Evolutionary conservation across 2,113 vertebrate species (phyloP).

Genomic region (Corythoichthys haematopterus): DNA sequence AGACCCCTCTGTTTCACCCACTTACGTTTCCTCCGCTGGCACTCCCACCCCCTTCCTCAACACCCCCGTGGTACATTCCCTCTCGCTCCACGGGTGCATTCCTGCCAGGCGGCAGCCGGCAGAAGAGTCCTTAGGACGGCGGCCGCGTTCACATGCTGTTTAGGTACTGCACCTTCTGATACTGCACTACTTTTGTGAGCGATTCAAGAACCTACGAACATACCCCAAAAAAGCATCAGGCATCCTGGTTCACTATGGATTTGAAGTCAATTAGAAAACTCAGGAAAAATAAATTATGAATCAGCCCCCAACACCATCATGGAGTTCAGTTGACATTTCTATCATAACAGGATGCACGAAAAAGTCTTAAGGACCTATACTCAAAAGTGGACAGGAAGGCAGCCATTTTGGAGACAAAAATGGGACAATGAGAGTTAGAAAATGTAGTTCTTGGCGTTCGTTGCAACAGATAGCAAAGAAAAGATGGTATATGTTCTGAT

Average conservation of each 20-base stretch:
- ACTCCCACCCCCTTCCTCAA: conserved; percentile 70
- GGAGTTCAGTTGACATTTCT: no score
- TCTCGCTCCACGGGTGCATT: conserved; percentile 59
- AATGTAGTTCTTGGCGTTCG: no score
- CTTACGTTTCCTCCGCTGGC: conserved; percentile 52
- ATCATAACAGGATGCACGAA: no score
- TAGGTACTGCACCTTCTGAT: neutral
- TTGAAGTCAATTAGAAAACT: neutral
- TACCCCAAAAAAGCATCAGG: neutral
- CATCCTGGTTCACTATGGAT: neutral
- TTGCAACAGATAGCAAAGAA: no score
- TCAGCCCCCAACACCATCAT: no score
- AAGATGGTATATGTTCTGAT: no score
- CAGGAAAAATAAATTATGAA: no score
- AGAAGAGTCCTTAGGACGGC: conserved; percentile 50
- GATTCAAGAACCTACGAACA: neutral
- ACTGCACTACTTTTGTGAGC: neutral
- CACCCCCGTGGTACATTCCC: conserved; percentile 76
- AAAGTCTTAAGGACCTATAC: no score
- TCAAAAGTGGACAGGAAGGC: no score
- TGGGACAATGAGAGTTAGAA: no score
- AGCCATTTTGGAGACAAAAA: no score
- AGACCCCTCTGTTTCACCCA: conserved; percentile 67
- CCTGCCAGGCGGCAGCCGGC: conserved; percentile 47
- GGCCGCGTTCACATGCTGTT: conserved; percentile 11